Percentiles rank a stretch among this genome's conserved stretches.
These are phyloP conservation scores for Caenorhabditis sinica DNA, from an alignment of 2,888 invertebrate species.

Conservation along the genomic window DNA sequence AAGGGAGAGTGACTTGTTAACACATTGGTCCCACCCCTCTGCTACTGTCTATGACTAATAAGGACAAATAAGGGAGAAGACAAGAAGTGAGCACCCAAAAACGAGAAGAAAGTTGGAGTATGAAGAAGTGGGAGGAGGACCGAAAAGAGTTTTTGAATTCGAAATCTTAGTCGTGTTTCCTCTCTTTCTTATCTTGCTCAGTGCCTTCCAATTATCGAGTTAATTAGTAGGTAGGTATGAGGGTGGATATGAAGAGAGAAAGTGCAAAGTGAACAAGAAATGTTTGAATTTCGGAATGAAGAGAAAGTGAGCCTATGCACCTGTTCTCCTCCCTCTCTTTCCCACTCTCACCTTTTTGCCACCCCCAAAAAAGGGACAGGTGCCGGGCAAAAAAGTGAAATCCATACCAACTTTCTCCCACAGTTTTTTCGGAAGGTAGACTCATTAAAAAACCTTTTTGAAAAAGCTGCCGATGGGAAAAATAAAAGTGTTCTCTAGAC, in stretches of 20 bases:
- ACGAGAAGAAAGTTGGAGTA: constrained; percentile 4
- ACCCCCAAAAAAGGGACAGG: background rate
- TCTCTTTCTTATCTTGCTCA: constrained; percentile 1
- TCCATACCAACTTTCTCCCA: constrained; percentile 46
- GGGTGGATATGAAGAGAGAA: background rate
- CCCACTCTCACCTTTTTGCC: constrained; percentile 54
- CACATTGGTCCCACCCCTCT: constrained; percentile 36
- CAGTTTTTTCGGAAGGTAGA: background rate
- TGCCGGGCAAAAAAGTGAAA: constrained; percentile 2
- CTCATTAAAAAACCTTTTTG: background rate
- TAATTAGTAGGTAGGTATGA: constrained; percentile 1
- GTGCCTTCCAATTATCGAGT: constrained; percentile 24
- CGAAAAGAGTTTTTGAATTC: constrained; percentile 7
- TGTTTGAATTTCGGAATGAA: constrained; percentile 2
- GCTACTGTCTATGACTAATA: constrained; percentile 55
- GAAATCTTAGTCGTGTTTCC: constrained; percentile 3
- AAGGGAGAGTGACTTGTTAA: constrained; percentile 21
- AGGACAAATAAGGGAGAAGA: background rate
- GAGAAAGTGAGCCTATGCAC: background rate
- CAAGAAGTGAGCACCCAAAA: constrained; percentile 4
- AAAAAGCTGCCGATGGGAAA: constrained; percentile 8
- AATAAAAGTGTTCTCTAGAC: constrained; percentile 7
- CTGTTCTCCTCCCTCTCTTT: constrained; percentile 5
- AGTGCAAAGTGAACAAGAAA: background rate
- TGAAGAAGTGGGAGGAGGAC: background rate